Evolutionary conservation across 2,113 vertebrate species (phyloP).

Genomic region (Toxostoma redivivum): DNA sequence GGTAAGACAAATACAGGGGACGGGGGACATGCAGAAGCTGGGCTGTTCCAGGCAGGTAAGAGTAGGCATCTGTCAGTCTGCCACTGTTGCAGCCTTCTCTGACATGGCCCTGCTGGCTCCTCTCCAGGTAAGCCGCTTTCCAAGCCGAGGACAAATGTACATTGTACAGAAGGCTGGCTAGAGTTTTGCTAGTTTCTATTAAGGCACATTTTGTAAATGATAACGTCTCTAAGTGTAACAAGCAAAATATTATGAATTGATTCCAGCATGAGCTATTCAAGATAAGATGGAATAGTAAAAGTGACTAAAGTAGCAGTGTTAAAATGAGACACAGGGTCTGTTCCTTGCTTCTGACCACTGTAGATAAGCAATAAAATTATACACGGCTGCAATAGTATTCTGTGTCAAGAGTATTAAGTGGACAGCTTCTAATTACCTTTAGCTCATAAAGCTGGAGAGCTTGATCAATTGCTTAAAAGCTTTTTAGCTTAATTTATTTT

Average conservation of each 20-base stretch:
- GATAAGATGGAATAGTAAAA: slow-evolving; percentile 51
- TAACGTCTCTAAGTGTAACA: slow-evolving; percentile 55
- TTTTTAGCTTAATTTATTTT: slow-evolving; percentile 49
- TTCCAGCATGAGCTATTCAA: slow-evolving; percentile 51
- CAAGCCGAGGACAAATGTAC: neutral
- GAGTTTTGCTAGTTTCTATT: slow-evolving; percentile 37
- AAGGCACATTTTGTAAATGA: slow-evolving; percentile 35
- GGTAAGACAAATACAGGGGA: neutral
- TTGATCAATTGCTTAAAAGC: slow-evolving; percentile 36
- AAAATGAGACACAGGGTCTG: slow-evolving; percentile 17
- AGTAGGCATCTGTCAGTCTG: slow-evolving; percentile 30
- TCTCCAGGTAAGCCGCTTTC: slow-evolving; percentile 54
- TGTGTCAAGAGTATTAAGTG: slow-evolving; percentile 37
- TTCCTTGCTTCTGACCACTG: slow-evolving; percentile 51
- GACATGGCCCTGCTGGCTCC: neutral
- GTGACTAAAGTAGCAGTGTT: slow-evolving; percentile 29
- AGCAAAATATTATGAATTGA: slow-evolving; percentile 60
- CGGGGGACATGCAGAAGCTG: accelerated
- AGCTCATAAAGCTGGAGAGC: slow-evolving; percentile 44
- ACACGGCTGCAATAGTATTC: neutral
- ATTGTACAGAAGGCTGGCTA: slow-evolving; percentile 1
- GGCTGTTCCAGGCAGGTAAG: slow-evolving; percentile 5
- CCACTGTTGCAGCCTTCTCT: neutral
- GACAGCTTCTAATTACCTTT: slow-evolving; percentile 58
- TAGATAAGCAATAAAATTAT: slow-evolving; percentile 60